Evolutionary conservation across 1,140 invertebrate species (phyloP), one percentile per base, ranked within the genome.

Genomic region (Gonatopus flavifemur): DNA sequence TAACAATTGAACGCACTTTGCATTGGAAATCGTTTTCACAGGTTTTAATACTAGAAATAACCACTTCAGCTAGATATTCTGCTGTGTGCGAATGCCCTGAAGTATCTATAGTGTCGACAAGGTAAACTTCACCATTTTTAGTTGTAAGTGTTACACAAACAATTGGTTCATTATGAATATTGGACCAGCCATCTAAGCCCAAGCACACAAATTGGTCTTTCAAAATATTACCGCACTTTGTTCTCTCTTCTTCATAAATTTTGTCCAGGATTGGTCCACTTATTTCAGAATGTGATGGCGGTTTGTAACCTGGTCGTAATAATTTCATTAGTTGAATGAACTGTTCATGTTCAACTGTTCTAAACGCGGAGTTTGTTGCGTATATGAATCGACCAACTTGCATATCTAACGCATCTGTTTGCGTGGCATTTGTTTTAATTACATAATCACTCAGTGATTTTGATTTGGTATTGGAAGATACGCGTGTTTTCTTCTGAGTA

Each of bases 311-410:
- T 33, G 45, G 49, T 49, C 47, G 43, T 31, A 59, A 39, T n/a
- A 52, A 19, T 22, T 49, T 32, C 15, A 55, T 42, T 25, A 59
- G 32, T 46, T 59, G 52, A n/a, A 42, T 30, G 31, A 59, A 56
- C 20, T 59, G 40, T 25, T 45, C 30, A 15, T 59, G 47, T 50
- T 56, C 47, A 2, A 56, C 53, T 15, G 46, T n/a, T 32, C 42
- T 28, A n/a, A 59, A 59, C 18, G 49, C 6, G 15, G 36, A 52
- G 33, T 59, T 59, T 19, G 53, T 59, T 6, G 53, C 53, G 16
- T 47, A 59, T 37, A 59, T 36, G 40, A 52, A 59, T 21, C 50
- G 53, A 49, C 22, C 57, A 48, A 55, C 10, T 33, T 52, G 49
- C 40, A 52, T 20, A 32, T 56, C 46, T 9, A 56, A 32, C n/a